phyloP scores from a whole-genome alignment of 1,140 invertebrate genomes.

The Aphis craccivora region DNA sequence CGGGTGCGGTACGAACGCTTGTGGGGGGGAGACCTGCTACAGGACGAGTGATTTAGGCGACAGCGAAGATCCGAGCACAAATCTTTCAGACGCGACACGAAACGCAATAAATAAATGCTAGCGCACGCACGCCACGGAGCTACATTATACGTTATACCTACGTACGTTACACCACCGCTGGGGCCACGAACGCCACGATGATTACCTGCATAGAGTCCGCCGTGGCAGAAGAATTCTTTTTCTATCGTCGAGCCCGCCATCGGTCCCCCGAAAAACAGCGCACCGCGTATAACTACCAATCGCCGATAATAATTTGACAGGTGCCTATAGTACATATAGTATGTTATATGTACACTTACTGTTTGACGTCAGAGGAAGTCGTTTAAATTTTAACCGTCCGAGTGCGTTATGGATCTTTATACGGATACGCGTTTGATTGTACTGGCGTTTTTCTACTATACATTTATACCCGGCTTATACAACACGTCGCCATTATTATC shows the following conservation, averaged over 20 bases:
- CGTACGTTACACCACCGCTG: neutral
- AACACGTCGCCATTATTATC: neutral
- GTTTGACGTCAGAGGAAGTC: neutral
- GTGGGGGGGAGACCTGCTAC: neutral
- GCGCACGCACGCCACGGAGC: neutral
- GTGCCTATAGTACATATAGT: neutral
- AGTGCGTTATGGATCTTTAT: neutral
- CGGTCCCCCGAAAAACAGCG: neutral
- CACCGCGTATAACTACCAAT: neutral
- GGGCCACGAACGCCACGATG: neutral
- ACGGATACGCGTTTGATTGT: too few relatives aligned
- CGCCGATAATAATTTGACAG: neutral
- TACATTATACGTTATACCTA: neutral
- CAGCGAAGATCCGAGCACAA: slow-evolving; percentile 56
- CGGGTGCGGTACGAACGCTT: neutral
- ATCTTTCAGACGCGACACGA: slow-evolving; percentile 48
- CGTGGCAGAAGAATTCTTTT: neutral
- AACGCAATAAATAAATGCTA: slow-evolving; percentile 53
- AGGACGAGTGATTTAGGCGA: slow-evolving; percentile 54
- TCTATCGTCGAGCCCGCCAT: neutral
- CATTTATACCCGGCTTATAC: neutral
- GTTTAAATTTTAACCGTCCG: neutral
- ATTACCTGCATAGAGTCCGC: neutral
- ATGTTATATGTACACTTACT: neutral
- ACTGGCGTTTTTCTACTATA: too few relatives aligned